Evolutionary conservation across 1,140 invertebrate genomes (phyloP).

Genomic region (Batillaria attramentaria): DNA sequence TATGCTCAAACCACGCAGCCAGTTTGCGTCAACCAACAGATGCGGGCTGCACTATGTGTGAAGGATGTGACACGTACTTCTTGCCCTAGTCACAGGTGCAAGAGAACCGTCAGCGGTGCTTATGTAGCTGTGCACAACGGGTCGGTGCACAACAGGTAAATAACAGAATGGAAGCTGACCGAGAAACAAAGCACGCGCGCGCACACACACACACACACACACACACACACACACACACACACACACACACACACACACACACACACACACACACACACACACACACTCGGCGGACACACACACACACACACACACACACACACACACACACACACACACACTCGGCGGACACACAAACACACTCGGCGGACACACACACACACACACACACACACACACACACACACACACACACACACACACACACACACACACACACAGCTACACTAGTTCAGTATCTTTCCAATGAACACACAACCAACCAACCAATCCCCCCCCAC

Average conservation of each 20-base stretch:
- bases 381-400: not conserved
- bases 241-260: conserved; percentile 2
- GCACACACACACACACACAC: not conserved
- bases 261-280: not conserved
- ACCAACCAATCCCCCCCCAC: too few species aligned
- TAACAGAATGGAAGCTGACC: not conserved
- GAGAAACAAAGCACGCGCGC: not conserved
- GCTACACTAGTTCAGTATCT: too few species aligned
- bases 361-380: not conserved
- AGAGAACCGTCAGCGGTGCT: not conserved
- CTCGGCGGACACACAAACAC: too few species aligned
- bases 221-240: not conserved
- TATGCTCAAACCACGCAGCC: too few species aligned
- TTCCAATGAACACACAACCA: too few species aligned
- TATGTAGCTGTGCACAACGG: not conserved
- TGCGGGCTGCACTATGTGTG: not conserved
- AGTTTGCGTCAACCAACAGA: not conserved
- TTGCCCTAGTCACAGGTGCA: not conserved
- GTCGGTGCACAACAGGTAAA: not conserved
- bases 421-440: not conserved
- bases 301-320: conserved; percentile 2
- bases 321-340: conserved; percentile 3
- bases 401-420: not conserved
- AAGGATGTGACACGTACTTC: not conserved
- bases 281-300: not conserved